phyloP scores from a whole-genome alignment of 2,113 vertebrate genomes.

The Progne subis region DNA sequence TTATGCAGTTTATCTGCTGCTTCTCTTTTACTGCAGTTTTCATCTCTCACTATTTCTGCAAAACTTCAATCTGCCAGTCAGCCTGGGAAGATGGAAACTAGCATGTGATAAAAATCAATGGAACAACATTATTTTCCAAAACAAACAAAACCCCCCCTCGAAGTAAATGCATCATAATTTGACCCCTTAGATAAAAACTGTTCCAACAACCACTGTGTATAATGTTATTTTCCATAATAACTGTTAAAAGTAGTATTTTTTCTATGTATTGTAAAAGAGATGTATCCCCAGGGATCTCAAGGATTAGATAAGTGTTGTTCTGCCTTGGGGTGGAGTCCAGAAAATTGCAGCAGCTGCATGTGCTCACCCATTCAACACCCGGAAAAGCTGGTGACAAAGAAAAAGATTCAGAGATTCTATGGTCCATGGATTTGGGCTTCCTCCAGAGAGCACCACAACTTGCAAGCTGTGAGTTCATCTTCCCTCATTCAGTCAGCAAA shows the following conservation, averaged over 20 bases:
- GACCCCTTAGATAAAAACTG: neutral
- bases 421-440: fast-evolving
- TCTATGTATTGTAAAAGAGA: neutral
- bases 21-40: neutral
- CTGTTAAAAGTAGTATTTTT: neutral
- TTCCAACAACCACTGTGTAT: neutral
- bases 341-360: neutral
- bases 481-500: neutral
- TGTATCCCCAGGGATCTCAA: neutral
- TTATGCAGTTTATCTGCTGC: neutral
- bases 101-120: neutral
- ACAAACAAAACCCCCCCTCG: neutral
- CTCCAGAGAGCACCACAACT: neutral
- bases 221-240: neutral
- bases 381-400: neutral
- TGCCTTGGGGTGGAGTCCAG: neutral
- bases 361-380: neutral
- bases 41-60: neutral
- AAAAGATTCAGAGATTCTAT: neutral
- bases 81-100: neutral
- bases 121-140: neutral
- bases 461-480: neutral
- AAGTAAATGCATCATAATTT: neutral
- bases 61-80: neutral
- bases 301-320: neutral